These are phyloP conservation scores for Himalopsyche tibetana DNA, from an alignment of 2,888 invertebrate species.

Conservation along the genomic window DNA sequence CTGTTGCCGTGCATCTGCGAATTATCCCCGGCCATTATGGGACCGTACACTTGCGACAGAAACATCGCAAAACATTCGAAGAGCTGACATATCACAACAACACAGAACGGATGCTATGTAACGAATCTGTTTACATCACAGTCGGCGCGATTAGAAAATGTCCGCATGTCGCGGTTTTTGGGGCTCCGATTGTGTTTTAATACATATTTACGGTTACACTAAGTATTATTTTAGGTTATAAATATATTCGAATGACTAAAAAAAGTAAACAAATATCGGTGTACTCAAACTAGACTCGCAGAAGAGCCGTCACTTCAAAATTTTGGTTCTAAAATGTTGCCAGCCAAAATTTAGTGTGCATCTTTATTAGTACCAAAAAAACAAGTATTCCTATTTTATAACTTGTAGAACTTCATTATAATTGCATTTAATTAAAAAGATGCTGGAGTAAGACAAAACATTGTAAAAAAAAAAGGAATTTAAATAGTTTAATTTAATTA, in stretches of 20 bases:
- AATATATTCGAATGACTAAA: not conserved
- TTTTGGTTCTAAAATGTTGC: not conserved
- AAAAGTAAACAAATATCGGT: conserved; percentile 27
- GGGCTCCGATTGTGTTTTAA: not conserved
- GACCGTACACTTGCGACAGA: conserved; percentile 52
- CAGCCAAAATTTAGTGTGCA: not conserved
- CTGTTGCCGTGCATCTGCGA: not conserved
- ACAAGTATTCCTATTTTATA: too few species aligned
- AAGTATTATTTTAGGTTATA: not conserved
- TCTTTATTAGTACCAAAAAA: not conserved
- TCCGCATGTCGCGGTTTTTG: conserved; percentile 2
- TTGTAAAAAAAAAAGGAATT: too few species aligned
- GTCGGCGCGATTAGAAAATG: not conserved
- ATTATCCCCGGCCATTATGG: conserved; percentile 37
- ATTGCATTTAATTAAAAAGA: too few species aligned
- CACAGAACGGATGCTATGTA: not conserved
- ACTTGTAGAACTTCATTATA: too few species aligned
- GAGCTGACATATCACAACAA: conserved; percentile 30
- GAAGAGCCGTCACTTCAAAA: conserved; percentile 11
- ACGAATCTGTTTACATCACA: conserved; percentile 38
- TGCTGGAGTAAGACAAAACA: too few species aligned
- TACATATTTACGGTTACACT: not conserved
- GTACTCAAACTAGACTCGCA: not conserved
- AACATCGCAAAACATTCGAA: conserved; percentile 57
- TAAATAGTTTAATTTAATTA: too few species aligned